phyloP scores from a whole-genome alignment of 1,140 invertebrate species.

The Drosophila varians region DNA sequence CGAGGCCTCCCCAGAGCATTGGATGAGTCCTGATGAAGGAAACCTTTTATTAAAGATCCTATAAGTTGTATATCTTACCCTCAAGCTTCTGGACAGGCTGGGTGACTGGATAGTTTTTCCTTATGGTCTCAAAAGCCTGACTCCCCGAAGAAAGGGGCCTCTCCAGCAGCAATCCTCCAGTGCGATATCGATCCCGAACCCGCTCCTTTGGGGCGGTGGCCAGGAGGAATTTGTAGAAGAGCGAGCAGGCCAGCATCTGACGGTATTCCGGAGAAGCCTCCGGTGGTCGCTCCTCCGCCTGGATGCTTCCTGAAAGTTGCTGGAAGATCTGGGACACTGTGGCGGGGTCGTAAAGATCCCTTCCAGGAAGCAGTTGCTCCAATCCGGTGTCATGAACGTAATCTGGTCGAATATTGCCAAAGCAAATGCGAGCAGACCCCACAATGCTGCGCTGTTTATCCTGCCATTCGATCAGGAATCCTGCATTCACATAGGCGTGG shows the following conservation, averaged over 20 bases:
- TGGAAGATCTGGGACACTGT: conserved; percentile 48
- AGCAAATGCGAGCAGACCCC: conserved; percentile 83
- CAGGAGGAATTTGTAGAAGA: conserved; percentile 90
- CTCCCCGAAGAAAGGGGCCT: conserved; percentile 88
- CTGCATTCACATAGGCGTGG: conserved; percentile 92
- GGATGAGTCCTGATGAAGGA: conserved; percentile 85
- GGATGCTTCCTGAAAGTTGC: conserved; percentile 33
- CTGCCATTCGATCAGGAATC: conserved; percentile 86
- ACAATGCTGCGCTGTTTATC: conserved; percentile 62
- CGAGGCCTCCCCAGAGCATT: conserved; percentile 89
- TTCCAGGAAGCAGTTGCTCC: conserved; percentile 87
- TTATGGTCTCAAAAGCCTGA: conserved; percentile 90
- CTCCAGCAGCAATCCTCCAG: conserved; percentile 86
- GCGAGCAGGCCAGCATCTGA: conserved; percentile 86
- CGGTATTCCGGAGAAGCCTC: conserved; percentile 88
- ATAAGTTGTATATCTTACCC: conserved; percentile 51
- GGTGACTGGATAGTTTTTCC: conserved; percentile 90
- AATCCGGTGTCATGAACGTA: conserved; percentile 89
- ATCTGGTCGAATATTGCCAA: conserved; percentile 88
- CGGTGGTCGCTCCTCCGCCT: conserved; percentile 84
- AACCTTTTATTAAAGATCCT: background rate
- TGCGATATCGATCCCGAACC: conserved; percentile 62
- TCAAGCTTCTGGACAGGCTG: conserved; percentile 91
- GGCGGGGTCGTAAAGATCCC: conserved; percentile 83
- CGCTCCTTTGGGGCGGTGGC: conserved; percentile 82